phyloP scores from a whole-genome alignment of 2,797 vertebrate genomes.

The Tauraco hartlaubi region DNA sequence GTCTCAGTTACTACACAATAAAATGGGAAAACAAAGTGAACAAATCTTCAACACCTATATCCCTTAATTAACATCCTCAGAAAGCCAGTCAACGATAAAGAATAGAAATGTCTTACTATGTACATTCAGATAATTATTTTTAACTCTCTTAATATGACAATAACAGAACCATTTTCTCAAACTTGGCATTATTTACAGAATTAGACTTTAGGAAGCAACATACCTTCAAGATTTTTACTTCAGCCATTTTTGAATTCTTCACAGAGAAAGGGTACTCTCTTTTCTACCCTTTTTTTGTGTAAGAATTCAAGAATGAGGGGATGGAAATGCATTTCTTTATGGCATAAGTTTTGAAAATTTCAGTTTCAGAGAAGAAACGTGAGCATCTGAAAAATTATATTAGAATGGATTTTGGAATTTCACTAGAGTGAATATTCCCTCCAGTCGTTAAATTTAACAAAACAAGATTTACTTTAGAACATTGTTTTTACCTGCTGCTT shows the following conservation, averaged over 20 bases:
- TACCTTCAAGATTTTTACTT: background rate
- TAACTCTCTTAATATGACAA: background rate
- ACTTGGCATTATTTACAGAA: background rate
- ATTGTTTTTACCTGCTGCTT: background rate
- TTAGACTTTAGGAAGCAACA: background rate
- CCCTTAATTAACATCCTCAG: background rate
- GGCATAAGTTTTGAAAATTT: background rate
- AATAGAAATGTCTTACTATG: background rate
- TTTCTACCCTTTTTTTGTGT: background rate
- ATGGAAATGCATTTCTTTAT: background rate
- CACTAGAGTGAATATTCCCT: background rate
- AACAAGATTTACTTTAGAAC: background rate
- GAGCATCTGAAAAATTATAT: background rate
- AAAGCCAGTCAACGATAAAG: background rate
- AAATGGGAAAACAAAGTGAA: background rate
- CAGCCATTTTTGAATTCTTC: background rate
- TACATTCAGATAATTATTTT: background rate
- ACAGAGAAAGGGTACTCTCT: background rate
- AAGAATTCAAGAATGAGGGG: background rate
- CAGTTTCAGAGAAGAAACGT: background rate
- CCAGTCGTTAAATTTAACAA: background rate
- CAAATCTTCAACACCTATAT: background rate
- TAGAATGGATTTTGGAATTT: background rate
- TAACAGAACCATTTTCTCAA: background rate
- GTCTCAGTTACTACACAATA: background rate